Evolutionary conservation across 1,140 invertebrate genomes (phyloP).

Genomic region (Holcopasites calliopsidis): DNA sequence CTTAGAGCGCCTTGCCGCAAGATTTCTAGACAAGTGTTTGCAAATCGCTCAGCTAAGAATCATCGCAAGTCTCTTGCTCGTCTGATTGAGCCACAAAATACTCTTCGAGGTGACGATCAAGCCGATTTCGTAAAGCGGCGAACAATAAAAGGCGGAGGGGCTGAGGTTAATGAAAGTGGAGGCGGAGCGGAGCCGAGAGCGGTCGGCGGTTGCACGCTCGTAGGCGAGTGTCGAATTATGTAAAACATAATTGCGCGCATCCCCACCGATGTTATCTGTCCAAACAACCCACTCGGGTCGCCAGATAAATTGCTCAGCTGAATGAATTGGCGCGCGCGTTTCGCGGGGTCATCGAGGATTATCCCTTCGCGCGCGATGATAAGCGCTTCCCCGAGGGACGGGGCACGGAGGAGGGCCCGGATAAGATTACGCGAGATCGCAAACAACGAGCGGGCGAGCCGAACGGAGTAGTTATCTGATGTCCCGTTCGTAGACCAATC

Average conservation of each 20-base stretch:
- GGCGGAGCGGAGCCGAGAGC: neutral
- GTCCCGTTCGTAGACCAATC: constrained; percentile 16
- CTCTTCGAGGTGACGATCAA: too few species aligned
- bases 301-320: constrained; percentile 10
- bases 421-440: constrained; percentile 42
- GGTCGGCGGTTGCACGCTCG: neutral
- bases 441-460: constrained; percentile 27
- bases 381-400: too few species aligned
- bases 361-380: constrained; percentile 33
- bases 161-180: neutral
- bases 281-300: neutral
- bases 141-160: neutral
- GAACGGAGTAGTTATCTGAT: neutral
- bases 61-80: too few species aligned
- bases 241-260: constrained; percentile 1
- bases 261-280: neutral
- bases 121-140: too few species aligned
- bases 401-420: neutral
- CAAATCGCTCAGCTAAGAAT: too few species aligned
- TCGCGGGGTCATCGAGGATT: constrained; percentile 42
- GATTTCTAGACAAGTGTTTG: too few species aligned
- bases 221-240: constrained; percentile 14
- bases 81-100: too few species aligned
- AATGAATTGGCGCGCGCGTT: constrained; percentile 17
- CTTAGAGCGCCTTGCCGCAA: too few species aligned